These are phyloP conservation scores for Aphelocoma californica DNA, from an alignment of 2,797 vertebrate genomes.

Conservation along the genomic window DNA sequence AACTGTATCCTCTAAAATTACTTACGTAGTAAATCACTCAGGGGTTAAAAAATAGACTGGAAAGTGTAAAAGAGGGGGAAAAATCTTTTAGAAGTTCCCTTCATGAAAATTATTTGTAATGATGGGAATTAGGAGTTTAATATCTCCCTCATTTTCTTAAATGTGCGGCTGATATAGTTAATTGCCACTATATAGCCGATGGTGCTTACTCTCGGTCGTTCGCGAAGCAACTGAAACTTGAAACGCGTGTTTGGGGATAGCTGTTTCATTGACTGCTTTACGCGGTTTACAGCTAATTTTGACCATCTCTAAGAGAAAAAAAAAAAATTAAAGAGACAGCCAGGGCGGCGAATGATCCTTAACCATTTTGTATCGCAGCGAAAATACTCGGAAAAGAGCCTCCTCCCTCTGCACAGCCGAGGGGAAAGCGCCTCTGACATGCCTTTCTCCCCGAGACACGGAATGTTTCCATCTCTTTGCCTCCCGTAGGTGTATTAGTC, in stretches of 20 bases:
- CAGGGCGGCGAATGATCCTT: neutral
- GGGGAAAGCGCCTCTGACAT: neutral
- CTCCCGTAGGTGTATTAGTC: neutral
- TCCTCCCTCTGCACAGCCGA: neutral
- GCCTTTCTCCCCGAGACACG: neutral
- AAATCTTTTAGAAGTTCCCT: conserved; percentile 37
- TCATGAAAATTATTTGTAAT: conserved; percentile 55
- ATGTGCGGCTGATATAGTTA: conserved; percentile 33
- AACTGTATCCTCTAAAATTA: conserved; percentile 80
- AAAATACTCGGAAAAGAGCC: neutral
- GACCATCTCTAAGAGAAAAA: neutral
- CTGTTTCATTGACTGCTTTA: neutral
- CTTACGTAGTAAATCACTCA: conserved; percentile 76
- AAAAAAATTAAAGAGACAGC: neutral
- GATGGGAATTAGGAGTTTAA: conserved; percentile 54
- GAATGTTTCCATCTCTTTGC: neutral
- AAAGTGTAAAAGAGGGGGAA: conserved; percentile 34
- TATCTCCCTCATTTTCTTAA: conserved; percentile 40
- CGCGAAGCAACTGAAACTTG: neutral
- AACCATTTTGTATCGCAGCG: neutral
- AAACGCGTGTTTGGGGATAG: neutral
- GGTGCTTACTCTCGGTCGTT: neutral
- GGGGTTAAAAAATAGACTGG: conserved; percentile 68
- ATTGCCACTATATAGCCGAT: neutral
- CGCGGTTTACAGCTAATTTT: neutral